These are phyloP conservation scores for Callyntrura guangdongensis DNA, from an alignment of 2,888 invertebrate species.

Conservation along the genomic window DNA sequence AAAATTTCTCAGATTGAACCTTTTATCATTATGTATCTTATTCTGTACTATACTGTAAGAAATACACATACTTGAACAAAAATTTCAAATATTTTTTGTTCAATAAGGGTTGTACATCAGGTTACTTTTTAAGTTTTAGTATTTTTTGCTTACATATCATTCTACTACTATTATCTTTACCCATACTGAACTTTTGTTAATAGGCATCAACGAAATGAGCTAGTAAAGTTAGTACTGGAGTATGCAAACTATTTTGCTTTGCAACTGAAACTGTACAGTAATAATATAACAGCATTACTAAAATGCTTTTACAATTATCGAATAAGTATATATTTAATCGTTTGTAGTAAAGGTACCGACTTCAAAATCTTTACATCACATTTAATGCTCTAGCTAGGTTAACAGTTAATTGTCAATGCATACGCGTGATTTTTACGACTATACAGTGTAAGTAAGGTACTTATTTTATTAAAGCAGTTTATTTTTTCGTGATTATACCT, in stretches of 20 bases:
- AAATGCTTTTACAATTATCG: neutral
- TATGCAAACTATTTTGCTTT: neutral
- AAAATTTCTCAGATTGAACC: slow-evolving; percentile 54
- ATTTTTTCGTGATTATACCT: no score
- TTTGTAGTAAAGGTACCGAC: slow-evolving; percentile 34
- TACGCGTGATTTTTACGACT: neutral
- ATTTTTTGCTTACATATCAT: neutral
- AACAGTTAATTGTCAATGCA: slow-evolving; percentile 24
- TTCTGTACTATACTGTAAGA: neutral
- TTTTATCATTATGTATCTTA: neutral
- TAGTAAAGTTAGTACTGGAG: neutral
- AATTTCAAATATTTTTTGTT: neutral
- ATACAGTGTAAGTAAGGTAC: neutral
- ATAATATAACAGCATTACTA: neutral
- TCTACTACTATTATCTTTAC: neutral
- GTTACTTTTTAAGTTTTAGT: slow-evolving; percentile 50
- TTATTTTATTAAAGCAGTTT: neutral
- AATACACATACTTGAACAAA: slow-evolving; percentile 32
- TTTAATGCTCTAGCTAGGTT: neutral
- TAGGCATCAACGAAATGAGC: neutral
- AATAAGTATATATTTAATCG: neutral
- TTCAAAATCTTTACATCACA: slow-evolving; percentile 10
- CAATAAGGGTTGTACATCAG: slow-evolving; percentile 62
- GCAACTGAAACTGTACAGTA: neutral
- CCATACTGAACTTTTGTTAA: neutral